Conservation (phyloP, 2,888 invertebrate species). For the Tinea semifulvella region DNA sequence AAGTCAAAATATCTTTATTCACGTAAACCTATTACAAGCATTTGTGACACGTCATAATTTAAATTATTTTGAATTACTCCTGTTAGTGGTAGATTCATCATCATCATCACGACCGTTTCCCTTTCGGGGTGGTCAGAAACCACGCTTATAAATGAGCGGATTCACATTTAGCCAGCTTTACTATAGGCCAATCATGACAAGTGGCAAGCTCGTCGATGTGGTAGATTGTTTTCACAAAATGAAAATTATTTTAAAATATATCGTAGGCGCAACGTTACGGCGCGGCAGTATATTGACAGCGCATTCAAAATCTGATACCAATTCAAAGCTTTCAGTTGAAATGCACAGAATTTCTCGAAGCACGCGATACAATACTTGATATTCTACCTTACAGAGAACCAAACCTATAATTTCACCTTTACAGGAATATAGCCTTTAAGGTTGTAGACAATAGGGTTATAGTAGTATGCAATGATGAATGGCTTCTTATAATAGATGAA, state of each 20-base stretch:
- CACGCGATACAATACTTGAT: constrained; percentile 10
- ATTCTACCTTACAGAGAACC: background rate
- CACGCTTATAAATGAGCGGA: too few relatives aligned
- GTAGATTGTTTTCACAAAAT: background rate
- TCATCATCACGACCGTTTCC: too few relatives aligned
- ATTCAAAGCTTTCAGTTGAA: constrained; percentile 7
- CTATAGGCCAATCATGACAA: too few relatives aligned
- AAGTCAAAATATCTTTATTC: too few relatives aligned
- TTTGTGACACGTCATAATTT: too few relatives aligned
- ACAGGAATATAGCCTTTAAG: background rate
- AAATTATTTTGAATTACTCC: too few relatives aligned
- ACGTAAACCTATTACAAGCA: too few relatives aligned
- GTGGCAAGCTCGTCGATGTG: background rate
- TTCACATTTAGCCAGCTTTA: too few relatives aligned
- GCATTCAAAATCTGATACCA: constrained; percentile 8
- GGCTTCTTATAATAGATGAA: too few relatives aligned
- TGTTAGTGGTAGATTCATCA: too few relatives aligned
- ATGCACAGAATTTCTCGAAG: constrained; percentile 3
- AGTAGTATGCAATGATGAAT: background rate
- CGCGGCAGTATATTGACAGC: constrained; percentile 4
- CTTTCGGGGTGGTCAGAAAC: too few relatives aligned
- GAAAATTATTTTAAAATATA: background rate
- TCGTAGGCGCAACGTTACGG: too few relatives aligned
- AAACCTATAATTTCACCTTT: background rate
- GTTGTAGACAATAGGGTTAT: background rate